A percentile compares a stretch with the other conserved stretches of the same genome.
These are phyloP conservation scores for Nudaria mundana DNA, from an alignment of 2,888 invertebrate genomes.

Conservation along the genomic window DNA sequence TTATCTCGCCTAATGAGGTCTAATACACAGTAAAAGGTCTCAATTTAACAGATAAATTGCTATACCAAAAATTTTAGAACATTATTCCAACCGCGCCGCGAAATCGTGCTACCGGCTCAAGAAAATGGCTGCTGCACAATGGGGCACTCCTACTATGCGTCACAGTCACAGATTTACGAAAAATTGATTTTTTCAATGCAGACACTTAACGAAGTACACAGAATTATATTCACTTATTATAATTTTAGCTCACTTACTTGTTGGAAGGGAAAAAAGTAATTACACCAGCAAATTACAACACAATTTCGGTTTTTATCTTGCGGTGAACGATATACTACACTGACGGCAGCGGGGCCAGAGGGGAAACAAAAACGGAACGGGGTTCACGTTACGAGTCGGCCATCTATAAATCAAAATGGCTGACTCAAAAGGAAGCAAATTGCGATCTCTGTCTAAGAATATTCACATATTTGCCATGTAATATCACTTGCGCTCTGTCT, in stretches of 20 bases:
- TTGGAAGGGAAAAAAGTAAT: conserved; percentile 78
- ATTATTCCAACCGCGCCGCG: conserved; percentile 63
- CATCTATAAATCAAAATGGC: conserved; percentile 48
- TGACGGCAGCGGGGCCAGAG: conserved; percentile 80
- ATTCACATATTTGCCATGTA: conserved; percentile 6
- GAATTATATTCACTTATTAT: conserved; percentile 56
- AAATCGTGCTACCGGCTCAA: conserved; percentile 79
- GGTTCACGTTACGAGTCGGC: conserved; percentile 72
- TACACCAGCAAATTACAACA: conserved; percentile 79
- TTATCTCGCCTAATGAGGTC: too few species aligned
- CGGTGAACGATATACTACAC: conserved; percentile 80
- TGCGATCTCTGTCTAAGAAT: conserved; percentile 18
- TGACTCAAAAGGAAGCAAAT: conserved; percentile 26
- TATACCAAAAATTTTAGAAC: conserved; percentile 46
- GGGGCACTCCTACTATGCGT: conserved; percentile 84
- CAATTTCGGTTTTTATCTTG: conserved; percentile 79
- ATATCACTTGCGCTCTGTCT: conserved; percentile 21
- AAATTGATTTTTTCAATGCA: conserved; percentile 41
- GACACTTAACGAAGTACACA: conserved; percentile 51
- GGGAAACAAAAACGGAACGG: conserved; percentile 79
- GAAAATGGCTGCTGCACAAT: conserved; percentile 82
- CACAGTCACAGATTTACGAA: conserved; percentile 72
- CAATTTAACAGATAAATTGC: conserved; percentile 25
- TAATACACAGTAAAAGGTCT: too few species aligned
- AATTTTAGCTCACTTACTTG: conserved; percentile 76